A percentile compares a stretch with the other conserved stretches of the same genome.
Evolutionary conservation across 64 coral and sea anemone species (phyloP).

Genomic region (Hydrozoanthus tunicans): DNA sequence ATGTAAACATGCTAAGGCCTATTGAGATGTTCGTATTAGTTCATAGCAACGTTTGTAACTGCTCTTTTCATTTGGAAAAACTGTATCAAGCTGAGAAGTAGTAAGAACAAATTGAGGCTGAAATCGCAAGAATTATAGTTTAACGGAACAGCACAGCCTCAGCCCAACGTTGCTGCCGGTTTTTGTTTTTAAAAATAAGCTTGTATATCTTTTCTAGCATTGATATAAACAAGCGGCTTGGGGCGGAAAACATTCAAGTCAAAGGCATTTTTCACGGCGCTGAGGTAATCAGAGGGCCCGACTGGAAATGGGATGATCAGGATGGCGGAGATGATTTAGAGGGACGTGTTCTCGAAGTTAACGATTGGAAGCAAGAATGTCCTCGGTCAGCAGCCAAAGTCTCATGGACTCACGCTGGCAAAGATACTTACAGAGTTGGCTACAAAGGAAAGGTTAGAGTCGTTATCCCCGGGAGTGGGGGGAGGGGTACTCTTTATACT

Average conservation of each 20-base stretch:
- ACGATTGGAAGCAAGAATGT: neutral
- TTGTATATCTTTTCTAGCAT: neutral
- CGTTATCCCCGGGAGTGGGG: too few species aligned
- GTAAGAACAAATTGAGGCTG: too few species aligned
- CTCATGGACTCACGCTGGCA: neutral
- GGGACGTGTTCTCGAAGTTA: neutral
- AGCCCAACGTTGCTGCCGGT: too few species aligned
- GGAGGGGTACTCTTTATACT: too few species aligned
- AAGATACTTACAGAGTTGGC: slow-evolving; percentile 11
- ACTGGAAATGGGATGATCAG: slow-evolving; percentile 8
- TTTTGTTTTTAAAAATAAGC: too few species aligned
- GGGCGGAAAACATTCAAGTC: neutral
- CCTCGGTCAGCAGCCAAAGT: slow-evolving; percentile 3
- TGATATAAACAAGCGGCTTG: neutral
- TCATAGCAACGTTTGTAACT: too few species aligned
- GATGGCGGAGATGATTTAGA: neutral
- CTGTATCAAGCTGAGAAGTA: too few species aligned
- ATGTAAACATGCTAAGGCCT: too few species aligned
- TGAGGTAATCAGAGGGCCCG: slow-evolving; percentile 1
- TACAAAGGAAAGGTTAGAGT: slow-evolving; percentile 9
- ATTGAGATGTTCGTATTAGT: too few species aligned
- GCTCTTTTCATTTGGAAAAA: too few species aligned
- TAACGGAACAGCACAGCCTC: too few species aligned
- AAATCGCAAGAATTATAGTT: too few species aligned
- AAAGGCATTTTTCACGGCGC: slow-evolving; percentile 14